Percentiles rank a stretch among this genome's conserved stretches.
Conservation (phyloP, 1,140 invertebrate species). For the Lutraria rhynchaena region DNA sequence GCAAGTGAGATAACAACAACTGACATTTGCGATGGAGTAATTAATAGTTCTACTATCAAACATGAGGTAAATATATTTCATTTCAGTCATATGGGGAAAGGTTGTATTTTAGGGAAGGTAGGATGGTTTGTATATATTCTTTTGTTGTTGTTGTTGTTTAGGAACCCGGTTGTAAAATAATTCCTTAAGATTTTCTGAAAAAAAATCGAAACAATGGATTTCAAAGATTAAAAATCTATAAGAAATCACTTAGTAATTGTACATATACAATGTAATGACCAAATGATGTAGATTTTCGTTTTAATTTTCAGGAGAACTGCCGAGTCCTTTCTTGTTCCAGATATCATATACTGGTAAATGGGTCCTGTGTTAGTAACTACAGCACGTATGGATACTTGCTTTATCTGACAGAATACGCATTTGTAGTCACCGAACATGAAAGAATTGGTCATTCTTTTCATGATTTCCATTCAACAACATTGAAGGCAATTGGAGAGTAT, state of each 20-base stretch:
- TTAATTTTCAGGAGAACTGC: neutral
- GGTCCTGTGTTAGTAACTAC: neutral
- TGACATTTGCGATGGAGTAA: neutral
- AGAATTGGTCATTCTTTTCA: neutral
- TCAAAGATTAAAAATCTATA: neutral
- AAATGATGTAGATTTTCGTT: neutral
- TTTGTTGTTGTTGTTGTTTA: too few relatives aligned
- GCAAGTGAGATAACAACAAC: neutral
- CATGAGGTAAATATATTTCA: neutral
- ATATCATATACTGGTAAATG: conserved; percentile 1
- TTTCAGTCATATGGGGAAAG: neutral
- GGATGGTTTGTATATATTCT: neutral
- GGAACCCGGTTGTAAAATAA: neutral
- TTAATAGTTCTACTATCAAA: neutral
- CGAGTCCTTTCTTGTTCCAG: neutral
- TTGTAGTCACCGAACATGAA: neutral
- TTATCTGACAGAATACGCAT: neutral
- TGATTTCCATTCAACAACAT: neutral
- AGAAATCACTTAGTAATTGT: neutral
- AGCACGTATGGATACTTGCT: neutral
- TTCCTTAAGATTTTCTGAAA: neutral
- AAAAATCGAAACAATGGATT: neutral
- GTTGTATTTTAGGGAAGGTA: neutral
- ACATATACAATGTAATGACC: neutral
- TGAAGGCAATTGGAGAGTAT: neutral